Evolutionary conservation across 2,113 vertebrate species (phyloP).

Genomic region (Hemiscyllium ocellatum): DNA sequence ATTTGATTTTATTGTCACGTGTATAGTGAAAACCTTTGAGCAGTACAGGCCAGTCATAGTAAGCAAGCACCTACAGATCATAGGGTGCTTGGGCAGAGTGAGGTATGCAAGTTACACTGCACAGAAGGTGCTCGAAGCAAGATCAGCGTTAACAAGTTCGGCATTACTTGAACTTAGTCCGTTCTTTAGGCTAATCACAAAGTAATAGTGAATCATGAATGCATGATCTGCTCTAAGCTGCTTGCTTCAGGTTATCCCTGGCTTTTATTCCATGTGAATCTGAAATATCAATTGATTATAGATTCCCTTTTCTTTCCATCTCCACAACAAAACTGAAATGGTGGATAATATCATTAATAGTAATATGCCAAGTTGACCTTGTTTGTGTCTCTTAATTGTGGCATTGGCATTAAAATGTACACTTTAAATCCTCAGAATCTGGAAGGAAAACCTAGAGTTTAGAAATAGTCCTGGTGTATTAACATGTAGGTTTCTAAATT

Average conservation of each 20-base stretch:
- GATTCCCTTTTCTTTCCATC: background rate
- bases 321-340: background rate
- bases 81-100: too few relatives aligned
- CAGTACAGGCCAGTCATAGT: too few relatives aligned
- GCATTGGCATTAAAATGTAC: background rate
- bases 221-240: background rate
- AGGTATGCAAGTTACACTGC: too few relatives aligned
- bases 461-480: background rate
- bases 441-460: too few relatives aligned
- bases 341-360: background rate
- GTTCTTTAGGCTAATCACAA: too few relatives aligned
- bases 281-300: background rate
- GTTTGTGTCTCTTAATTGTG: background rate
- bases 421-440: background rate
- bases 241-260: background rate
- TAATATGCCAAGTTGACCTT: background rate
- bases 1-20: too few relatives aligned
- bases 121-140: too few relatives aligned
- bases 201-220: background rate
- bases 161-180: too few relatives aligned
- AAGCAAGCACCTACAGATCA: too few relatives aligned
- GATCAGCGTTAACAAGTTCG: too few relatives aligned
- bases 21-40: too few relatives aligned
- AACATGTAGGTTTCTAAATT: background rate
- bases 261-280: background rate